phyloP scores from a whole-genome alignment of 2,797 vertebrate genomes.

The Acipenser ruthenus region DNA sequence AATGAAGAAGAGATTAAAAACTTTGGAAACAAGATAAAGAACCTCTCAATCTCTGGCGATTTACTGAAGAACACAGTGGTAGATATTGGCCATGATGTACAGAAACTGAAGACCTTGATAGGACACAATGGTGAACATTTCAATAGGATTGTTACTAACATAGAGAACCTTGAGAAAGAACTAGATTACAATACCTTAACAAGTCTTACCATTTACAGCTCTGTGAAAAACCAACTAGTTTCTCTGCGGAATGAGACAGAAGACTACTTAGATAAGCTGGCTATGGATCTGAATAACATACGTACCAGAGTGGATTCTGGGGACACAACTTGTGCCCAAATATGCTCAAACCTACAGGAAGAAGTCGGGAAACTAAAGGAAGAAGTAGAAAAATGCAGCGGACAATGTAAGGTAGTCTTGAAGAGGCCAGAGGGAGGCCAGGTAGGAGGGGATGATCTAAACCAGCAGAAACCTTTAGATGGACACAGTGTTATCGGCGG shows the following conservation, averaged over 20 bases:
- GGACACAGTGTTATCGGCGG: constrained; percentile 63
- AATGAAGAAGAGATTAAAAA: constrained; percentile 58
- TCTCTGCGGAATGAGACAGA: constrained; percentile 51
- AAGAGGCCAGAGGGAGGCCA: constrained; percentile 22
- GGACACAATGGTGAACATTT: constrained; percentile 54
- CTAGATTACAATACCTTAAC: constrained; percentile 22
- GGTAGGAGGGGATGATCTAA: constrained; percentile 19
- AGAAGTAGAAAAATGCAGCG: constrained; percentile 48
- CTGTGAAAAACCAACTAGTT: constrained; percentile 45
- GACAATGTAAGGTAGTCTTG: constrained; percentile 40
- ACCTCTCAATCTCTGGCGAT: constrained; percentile 57
- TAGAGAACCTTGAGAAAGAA: constrained; percentile 51
- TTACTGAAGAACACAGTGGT: constrained; percentile 49
- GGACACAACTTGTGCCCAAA: constrained; percentile 54
- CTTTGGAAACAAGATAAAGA: constrained; percentile 58
- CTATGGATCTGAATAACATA: constrained; percentile 42
- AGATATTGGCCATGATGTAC: constrained; percentile 45
- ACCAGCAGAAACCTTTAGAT: constrained; percentile 57
- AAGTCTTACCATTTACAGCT: constrained; percentile 47
- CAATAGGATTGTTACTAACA: constrained; percentile 50
- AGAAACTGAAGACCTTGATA: constrained; percentile 48
- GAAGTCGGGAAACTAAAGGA: constrained; percentile 60
- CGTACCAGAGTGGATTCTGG: constrained; percentile 43
- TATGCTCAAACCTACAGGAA: constrained; percentile 62
- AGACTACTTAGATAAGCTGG: constrained; percentile 44